Base-by-base conservation (phyloP, 2,888 invertebrate genomes). In the Platerodrilus igneus region DNA sequence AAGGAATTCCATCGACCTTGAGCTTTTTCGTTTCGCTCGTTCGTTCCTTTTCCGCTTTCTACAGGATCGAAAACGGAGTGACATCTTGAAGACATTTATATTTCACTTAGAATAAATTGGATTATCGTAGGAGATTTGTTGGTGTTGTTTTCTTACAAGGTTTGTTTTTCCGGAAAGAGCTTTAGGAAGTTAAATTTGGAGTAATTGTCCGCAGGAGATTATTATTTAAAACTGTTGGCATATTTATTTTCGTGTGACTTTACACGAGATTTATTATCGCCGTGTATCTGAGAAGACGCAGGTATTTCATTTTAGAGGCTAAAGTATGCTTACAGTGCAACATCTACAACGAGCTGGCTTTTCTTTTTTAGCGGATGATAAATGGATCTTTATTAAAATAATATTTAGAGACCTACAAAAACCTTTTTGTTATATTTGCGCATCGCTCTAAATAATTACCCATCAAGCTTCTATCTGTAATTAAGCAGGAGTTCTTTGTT, bases 401-500 rank as follows among this genome's bases (percentile, higher is more conserved):
- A 46, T 49, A 43, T 44, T 37, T 35, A 19, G 19, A 36, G 36
- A n/a, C n/a, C n/a, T n/a, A n/a, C n/a, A n/a, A n/a, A n/a, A n/a
- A n/a, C n/a, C n/a, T n/a, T n/a, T n/a, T n/a, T n/a, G n/a, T n/a
- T n/a, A n/a, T n/a, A n/a, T n/a, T n/a, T n/a, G n/a, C n/a, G n/a
- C n/a, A n/a, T n/a, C n/a, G n/a, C n/a, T n/a, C n/a, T 40, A 42
- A 35, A 41, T 36, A 45, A 48, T 45, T 41, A 35, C 41, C 41
- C 37, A 38, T 41, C 48, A 41, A 48, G 45, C 46, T 52, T 49
- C 51, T 53, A 58, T 56, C 55, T 55, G 51, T 55, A 54, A 52
- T 51, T 53, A 45, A 37, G 41, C 40, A 16, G 23, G 29, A 28
- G 43, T 57, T 57, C 50, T 57, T 60, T 63, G 61, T 58, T 56